A percentile compares a stretch with the other conserved stretches of the same genome.
Evolutionary conservation across 1,140 invertebrate genomes (phyloP).

Genomic region (Yoshiicerus persimilis): DNA sequence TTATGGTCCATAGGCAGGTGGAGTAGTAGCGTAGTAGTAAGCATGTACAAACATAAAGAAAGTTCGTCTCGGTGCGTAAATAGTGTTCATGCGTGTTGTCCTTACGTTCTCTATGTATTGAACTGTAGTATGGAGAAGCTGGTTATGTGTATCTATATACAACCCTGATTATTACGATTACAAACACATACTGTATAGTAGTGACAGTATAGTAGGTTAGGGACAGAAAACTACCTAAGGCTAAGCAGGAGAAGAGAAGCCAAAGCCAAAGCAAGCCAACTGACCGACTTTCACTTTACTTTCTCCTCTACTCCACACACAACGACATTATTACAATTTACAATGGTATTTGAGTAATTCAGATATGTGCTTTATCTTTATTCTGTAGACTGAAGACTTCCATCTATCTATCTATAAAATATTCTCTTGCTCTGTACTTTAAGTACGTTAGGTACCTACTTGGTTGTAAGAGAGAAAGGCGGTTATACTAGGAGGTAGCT

Average conservation of each 20-base stretch:
- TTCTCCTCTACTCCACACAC: background rate
- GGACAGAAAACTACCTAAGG: background rate
- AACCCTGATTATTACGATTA: background rate
- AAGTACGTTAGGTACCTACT: background rate
- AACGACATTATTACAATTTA: background rate
- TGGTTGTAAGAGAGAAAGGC: background rate
- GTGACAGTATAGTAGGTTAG: background rate
- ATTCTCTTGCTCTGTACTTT: background rate
- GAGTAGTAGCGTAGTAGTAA: background rate
- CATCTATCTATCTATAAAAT: conserved; percentile 12
- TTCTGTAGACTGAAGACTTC: background rate
- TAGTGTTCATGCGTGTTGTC: background rate
- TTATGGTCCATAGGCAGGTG: no score
- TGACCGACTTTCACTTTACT: background rate
- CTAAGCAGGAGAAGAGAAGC: background rate
- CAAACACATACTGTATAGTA: background rate
- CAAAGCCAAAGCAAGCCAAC: background rate
- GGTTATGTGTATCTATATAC: no score
- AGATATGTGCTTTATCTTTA: conserved; percentile 15
- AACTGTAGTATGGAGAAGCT: no score
- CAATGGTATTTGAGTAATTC: background rate
- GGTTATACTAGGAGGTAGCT: background rate
- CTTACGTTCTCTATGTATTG: background rate
- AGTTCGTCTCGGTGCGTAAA: no score
- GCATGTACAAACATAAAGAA: background rate